Evolutionary conservation across 2,888 invertebrate species (phyloP).

Genomic region (Sinohyriopsis cumingii): DNA sequence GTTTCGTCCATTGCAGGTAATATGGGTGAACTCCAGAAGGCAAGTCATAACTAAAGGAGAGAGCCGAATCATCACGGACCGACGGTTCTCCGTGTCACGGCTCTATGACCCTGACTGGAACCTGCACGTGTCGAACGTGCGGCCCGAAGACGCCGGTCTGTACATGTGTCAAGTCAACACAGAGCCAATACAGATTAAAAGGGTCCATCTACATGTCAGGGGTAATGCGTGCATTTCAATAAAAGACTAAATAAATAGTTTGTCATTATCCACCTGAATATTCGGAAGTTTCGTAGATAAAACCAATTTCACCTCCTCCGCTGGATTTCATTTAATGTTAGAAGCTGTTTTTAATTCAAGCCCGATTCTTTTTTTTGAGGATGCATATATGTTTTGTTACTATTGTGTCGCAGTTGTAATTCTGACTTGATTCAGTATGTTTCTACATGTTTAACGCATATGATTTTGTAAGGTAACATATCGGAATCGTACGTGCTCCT

Average conservation of each 20-base stretch:
- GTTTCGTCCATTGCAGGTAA: constrained; percentile 24
- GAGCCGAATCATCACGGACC: constrained; percentile 22
- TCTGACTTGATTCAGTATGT: too few species aligned
- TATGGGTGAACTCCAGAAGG: constrained; percentile 35
- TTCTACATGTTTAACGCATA: too few species aligned
- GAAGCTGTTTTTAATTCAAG: too few species aligned
- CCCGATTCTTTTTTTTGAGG: too few species aligned
- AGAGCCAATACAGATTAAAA: constrained; percentile 38
- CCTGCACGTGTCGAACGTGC: constrained; percentile 32
- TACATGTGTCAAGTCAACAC: constrained; percentile 49
- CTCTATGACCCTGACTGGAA: constrained; percentile 41
- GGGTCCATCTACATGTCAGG: constrained; percentile 28
- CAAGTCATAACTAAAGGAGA: constrained; percentile 27
- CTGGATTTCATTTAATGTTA: too few species aligned
- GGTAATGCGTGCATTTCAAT: constrained; percentile 14
- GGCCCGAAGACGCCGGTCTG: constrained; percentile 34
- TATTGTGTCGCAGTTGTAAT: too few species aligned
- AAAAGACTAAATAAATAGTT: background rate
- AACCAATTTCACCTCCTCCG: too few species aligned
- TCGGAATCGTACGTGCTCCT: too few species aligned
- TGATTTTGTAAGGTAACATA: too few species aligned
- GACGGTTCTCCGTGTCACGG: constrained; percentile 32
- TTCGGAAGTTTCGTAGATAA: background rate
- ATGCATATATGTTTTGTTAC: too few species aligned
- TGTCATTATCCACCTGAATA: constrained; percentile 1